Evolutionary conservation across 2,888 invertebrate species (phyloP), one percentile per base, ranked within the genome.

Genomic region (Artemia sinica): DNA sequence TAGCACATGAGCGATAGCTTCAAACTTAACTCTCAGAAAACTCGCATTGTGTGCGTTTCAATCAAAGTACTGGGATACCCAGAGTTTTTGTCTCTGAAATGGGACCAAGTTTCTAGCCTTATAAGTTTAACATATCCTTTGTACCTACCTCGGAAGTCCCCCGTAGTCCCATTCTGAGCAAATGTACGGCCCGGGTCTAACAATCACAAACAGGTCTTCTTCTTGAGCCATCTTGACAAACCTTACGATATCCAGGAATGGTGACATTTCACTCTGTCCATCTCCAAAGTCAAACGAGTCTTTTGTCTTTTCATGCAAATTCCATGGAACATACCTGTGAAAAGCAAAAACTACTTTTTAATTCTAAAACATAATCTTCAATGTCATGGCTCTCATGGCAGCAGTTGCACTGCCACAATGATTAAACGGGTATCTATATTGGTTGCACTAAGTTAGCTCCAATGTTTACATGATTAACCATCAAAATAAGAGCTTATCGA

Each of bases 161-260:
- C 78, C 78, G 69, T 77, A 77, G 13, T 83, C 83, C 81, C 82
- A 82, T 74, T 83, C 83, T 9, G 80, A 79, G 75, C 82, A 82
- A 70, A 82, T 81, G 74, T 81, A 83, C 1, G 82, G 82, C 1
- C 83, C 82, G 11, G 81, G 78, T 63, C 83, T 74, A 3, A 82
- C 73, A 12, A 83, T 76, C 8, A 81, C 81, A 28, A 80, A 75
- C 58, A 83, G 74, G 69, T 81, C 81, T 72, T 79, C 78, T 69
- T 80, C 78, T 72, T 80, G 77, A 1, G 81, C 81, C 63, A 77
- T 76, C 71, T 77, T 72, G n/a, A 82, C 73, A 73, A 80, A 82
- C 28, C 72, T 71, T 0, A 74, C 73, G 6, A 77, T 68, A 72
- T 77, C 74, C 63, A 78, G 71, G 70, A 76, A 76, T 49, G 71